These are phyloP conservation scores for Nomada goodeniana DNA, from an alignment of 2,888 invertebrate genomes.

Conservation along the genomic window DNA sequence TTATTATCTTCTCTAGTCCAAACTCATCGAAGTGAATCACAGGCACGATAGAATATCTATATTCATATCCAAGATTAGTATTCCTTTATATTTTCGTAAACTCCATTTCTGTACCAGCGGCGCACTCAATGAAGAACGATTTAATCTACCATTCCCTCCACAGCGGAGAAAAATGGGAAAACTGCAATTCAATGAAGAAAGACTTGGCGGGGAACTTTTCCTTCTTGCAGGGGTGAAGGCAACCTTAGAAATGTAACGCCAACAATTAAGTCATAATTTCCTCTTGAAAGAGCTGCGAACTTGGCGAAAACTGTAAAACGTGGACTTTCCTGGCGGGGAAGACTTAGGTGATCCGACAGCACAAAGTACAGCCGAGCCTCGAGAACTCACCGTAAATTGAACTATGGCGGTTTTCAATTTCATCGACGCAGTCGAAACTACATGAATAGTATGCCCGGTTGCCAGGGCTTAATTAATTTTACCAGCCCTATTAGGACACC, in stretches of 20 bases:
- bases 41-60: no score
- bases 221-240: no score
- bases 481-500: neutral
- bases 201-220: no score
- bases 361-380: neutral
- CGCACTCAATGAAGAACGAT: neutral
- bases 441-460: neutral
- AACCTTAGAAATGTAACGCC: no score
- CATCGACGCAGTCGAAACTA: neutral
- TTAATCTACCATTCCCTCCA: neutral
- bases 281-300: neutral
- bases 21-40: no score
- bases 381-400: neutral
- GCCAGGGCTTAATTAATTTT: neutral
- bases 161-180: neutral
- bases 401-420: neutral
- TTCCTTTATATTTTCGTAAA: no score
- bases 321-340: neutral
- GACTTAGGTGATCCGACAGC: neutral
- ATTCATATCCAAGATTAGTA: no score
- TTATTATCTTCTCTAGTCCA: neutral
- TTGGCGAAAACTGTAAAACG: neutral
- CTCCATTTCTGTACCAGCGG: no score
- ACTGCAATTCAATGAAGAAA: neutral
- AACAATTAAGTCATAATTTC: slow-evolving; percentile 2